Base-by-base conservation (phyloP, 92 coral and sea anemone genomes). In the Umimayanthus kanabou region DNA sequence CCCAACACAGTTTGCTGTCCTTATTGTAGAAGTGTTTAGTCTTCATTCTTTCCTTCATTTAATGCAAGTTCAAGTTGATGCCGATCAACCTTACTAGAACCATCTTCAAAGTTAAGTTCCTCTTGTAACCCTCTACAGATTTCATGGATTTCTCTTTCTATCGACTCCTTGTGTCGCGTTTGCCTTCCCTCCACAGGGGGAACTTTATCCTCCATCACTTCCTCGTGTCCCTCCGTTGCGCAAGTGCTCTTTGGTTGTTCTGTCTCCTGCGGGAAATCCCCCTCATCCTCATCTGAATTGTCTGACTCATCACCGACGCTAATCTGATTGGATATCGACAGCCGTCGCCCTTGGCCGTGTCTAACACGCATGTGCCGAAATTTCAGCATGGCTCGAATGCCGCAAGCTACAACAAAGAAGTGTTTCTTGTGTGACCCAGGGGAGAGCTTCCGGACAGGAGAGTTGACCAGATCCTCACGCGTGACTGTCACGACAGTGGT, bases 361-460 rank as follows among this genome's bases (percentile, higher is more conserved):
- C 87, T 69, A 29, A 83, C 65, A 47, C 87, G 87, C 87, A 65
- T 69, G 77, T 83, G 78, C 67, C 87, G 87, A 78, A 83, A 83
- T 47, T 83, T 83, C 87, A 83, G 40, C 87, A 83, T 83, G 78
- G 87, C 87, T 69, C 87, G 78, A 83, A 83, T 83, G 30, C 87
- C 87, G 28, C 78, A 70, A n/a, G 87, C 87, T 23, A 83, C 69
- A 26, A 70, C 87, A 42, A 83, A 83, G 78, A 83, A 83, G 45
- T 83, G 87, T 20, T 83, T 83, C 78, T 70, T 83, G 87, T 83
- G 87, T 47, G 87, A 83, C n/a, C 77, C 43, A 29, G 87, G 87
- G 5, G 87, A 70, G 25, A 83, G 53, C 77, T 83, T 83, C 18
- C 87, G 87, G 53, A 83, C 64, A 14, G 87, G 87, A 28, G 87